phyloP scores from a whole-genome alignment of 2,888 invertebrate genomes.

The Pegoplata infirma region DNA sequence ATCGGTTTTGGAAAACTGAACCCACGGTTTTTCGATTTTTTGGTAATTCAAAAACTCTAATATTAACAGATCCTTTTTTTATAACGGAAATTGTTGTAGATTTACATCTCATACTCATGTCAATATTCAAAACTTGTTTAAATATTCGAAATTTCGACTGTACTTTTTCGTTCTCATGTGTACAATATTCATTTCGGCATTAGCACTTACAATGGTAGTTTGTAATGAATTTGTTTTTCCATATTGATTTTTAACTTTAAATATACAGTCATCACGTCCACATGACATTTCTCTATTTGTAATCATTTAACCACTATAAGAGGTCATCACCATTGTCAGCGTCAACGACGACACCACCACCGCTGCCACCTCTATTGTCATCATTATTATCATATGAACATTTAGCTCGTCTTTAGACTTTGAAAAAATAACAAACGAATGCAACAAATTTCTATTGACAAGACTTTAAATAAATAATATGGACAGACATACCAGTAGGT shows the following conservation, averaged over 20 bases:
- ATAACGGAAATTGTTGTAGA: too few species aligned
- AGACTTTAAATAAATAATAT: conserved; percentile 10
- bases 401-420: not conserved
- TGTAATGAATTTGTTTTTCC: too few species aligned
- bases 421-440: not conserved
- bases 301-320: conserved; percentile 25
- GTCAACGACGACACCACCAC: not conserved
- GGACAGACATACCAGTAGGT: not conserved
- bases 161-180: too few species aligned
- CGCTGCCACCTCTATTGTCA: not conserved
- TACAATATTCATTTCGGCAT: too few species aligned
- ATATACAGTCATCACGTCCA: conserved; percentile 1
- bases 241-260: not conserved
- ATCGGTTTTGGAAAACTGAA: too few species aligned
- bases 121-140: too few species aligned
- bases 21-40: too few species aligned
- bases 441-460: conserved; percentile 5
- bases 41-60: too few species aligned
- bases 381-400: conserved; percentile 20
- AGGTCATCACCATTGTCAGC: conserved; percentile 26
- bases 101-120: too few species aligned
- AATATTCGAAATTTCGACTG: too few species aligned
- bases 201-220: too few species aligned
- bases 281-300: conserved; percentile 37
- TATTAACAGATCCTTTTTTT: too few species aligned